These are phyloP conservation scores for Paguma larvata DNA, from an alignment of 2,797 vertebrate genomes.

Conservation along the genomic window DNA sequence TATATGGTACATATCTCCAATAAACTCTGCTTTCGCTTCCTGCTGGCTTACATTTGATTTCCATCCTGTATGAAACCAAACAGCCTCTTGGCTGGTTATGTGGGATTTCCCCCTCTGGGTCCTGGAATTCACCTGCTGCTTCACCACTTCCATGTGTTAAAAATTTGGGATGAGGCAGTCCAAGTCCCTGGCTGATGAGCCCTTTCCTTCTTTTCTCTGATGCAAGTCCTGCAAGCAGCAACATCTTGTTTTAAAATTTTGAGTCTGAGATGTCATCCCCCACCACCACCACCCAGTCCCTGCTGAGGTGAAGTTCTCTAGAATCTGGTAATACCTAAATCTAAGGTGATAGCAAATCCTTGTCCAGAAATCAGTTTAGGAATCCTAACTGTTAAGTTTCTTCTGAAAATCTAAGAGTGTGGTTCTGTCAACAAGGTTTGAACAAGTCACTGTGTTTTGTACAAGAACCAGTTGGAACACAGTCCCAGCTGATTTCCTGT, in stretches of 20 bases:
- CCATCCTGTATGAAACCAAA: background rate
- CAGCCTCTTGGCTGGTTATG: background rate
- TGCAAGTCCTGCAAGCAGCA: background rate
- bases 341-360: background rate
- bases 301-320: background rate
- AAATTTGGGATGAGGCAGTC: background rate
- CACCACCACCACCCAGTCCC: background rate
- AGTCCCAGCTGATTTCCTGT: background rate
- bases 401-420: background rate
- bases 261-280: background rate
- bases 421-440: background rate
- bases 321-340: background rate
- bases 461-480: background rate
- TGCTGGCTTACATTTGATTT: background rate
- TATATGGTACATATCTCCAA: no score
- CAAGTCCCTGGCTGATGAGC: background rate
- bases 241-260: background rate
- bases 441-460: conserved; percentile 1
- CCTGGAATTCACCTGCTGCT: background rate
- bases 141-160: background rate
- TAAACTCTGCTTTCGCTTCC: background rate
- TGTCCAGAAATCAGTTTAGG: background rate
- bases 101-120: background rate
- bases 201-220: background rate
- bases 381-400: background rate